phyloP scores from a whole-genome alignment of 2,797 vertebrate genomes.

The Spea hammondii region DNA sequence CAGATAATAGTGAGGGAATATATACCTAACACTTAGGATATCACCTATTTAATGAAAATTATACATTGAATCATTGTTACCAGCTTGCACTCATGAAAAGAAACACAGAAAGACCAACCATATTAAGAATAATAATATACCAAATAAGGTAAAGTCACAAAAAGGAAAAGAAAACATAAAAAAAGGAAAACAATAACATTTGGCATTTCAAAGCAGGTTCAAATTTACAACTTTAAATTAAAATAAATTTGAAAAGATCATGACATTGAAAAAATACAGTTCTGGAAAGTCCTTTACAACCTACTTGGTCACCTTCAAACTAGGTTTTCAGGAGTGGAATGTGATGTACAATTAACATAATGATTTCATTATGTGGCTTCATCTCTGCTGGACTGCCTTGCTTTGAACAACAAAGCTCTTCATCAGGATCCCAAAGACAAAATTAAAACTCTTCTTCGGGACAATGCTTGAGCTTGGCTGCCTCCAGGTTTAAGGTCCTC shows the following conservation, averaged over 20 bases:
- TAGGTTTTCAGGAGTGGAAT: conserved; percentile 23
- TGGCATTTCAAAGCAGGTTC: no score
- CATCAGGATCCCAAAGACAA: conserved; percentile 30
- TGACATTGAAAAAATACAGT: conserved; percentile 30
- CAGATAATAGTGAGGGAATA: neutral
- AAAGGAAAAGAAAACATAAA: conserved; percentile 16
- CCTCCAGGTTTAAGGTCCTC: conserved; percentile 32
- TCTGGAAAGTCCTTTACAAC: conserved; percentile 33
- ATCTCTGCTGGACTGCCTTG: conserved; percentile 28
- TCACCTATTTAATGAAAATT: conserved; percentile 33
- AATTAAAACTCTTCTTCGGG: conserved; percentile 41
- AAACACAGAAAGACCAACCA: conserved; percentile 5
- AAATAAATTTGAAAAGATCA: neutral
- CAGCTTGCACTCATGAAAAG: conserved; percentile 2
- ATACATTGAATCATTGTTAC: conserved; percentile 21
- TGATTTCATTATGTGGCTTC: conserved; percentile 16
- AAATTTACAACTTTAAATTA: conserved; percentile 26
- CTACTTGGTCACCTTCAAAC: conserved; percentile 47
- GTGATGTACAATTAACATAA: conserved; percentile 25
- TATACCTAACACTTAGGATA: neutral
- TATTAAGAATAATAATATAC: conserved; percentile 13
- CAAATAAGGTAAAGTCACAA: neutral
- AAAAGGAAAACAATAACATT: conserved; percentile 26
- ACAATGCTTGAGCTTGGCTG: conserved; percentile 32
- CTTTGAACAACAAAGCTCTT: conserved; percentile 22